These are phyloP conservation scores for Habrosyne pyritoides DNA, from an alignment of 2,888 invertebrate genomes.

Conservation along the genomic window DNA sequence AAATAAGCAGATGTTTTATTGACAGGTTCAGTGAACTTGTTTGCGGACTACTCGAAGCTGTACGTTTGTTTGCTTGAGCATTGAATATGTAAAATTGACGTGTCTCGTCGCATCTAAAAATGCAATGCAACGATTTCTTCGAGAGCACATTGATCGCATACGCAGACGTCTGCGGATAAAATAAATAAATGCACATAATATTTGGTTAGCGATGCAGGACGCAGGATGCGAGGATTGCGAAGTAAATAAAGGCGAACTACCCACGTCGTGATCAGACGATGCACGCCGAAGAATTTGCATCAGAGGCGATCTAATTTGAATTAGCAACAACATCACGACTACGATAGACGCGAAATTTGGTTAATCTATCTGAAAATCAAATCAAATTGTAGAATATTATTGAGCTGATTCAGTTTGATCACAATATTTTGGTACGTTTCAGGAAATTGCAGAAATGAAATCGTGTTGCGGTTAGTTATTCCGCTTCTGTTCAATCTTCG, in stretches of 20 bases:
- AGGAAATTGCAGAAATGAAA: not conserved
- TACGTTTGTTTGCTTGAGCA: conserved; percentile 37
- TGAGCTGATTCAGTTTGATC: not conserved
- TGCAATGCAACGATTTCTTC: conserved; percentile 37
- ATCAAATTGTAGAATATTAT: not conserved
- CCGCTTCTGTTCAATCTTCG: conserved; percentile 1
- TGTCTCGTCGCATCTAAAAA: conserved; percentile 46
- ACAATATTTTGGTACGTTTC: not conserved
- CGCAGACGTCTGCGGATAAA: conserved; percentile 51
- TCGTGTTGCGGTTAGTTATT: conserved; percentile 17
- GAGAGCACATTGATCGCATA: conserved; percentile 42
- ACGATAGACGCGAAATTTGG: conserved; percentile 23
- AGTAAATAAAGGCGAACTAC: conserved; percentile 50
- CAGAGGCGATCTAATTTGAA: conserved; percentile 62
- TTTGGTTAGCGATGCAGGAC: conserved; percentile 69
- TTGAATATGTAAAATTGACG: conserved; percentile 58
- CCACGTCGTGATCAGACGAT: conserved; percentile 42
- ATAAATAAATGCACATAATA: conserved; percentile 79
- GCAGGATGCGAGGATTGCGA: conserved; percentile 46
- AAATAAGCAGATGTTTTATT: conserved; percentile 69
- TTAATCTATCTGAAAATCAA: conserved; percentile 36
- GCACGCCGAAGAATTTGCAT: conserved; percentile 63
- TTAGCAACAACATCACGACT: conserved; percentile 35
- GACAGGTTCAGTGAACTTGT: conserved; percentile 65
- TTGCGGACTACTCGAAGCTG: conserved; percentile 27